Base-by-base conservation (phyloP, 2,888 invertebrate genomes). In the Nudaria mundana region DNA sequence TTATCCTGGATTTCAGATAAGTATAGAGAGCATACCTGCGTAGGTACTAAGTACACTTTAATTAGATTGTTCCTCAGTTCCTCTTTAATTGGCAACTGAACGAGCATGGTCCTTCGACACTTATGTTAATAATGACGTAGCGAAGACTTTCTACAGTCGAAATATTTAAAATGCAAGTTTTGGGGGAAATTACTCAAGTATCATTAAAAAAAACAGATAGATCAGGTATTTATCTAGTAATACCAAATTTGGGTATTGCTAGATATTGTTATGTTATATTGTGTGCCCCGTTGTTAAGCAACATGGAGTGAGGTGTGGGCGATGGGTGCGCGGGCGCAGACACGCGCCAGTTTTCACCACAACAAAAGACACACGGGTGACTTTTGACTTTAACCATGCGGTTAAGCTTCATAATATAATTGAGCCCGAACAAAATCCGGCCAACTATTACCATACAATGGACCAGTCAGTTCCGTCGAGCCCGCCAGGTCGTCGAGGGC, bases 331-430 rank as follows among this genome's bases (percentile, higher is more conserved):
- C 64, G 48, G 50, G 50, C 63, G 51, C 50, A 48, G 48, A 56
- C 62, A 64, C 66, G 66, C 67, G 65, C 60, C 58, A 40, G 45
- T 58, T 28, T 60, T 56, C 66, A 63, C 67, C 63, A 61, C 71
- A 66, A 76, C 77, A 77, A 59, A 68, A 73, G 77, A 77, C 76
- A 71, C 74, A 65, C 74, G 72, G 78, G 76, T 86, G 86, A 86
- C 87, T 85, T 86, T 87, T 88, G 86, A 85, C 86, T 87, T 84
- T 81, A 76, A 76, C 78, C 70, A 72, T 80, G 75, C 76, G 80
- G 74, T 79, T 80, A 78, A 82, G 84, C 86, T 84, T 84, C 86
- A 84, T 87, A 86, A 86, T 87, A 83, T 88, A 88, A 87, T 88
- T 88, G 87, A 79, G 85, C 81, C 69, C 82, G 78, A 84, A 87